phyloP scores from a whole-genome alignment of 2,113 vertebrate genomes.

The Loxodonta africana region DNA sequence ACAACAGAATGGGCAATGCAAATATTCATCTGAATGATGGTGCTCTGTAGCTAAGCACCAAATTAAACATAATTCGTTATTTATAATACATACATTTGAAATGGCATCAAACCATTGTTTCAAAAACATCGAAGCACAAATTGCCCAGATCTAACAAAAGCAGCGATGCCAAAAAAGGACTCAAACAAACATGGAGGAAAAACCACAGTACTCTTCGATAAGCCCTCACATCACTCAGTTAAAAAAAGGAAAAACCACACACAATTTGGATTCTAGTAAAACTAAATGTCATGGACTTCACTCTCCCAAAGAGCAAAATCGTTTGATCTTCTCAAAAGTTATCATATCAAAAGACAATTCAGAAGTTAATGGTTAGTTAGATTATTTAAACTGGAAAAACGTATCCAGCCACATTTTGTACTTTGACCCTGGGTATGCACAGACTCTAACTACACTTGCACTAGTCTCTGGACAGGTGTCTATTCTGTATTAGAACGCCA shows the following conservation, averaged over 20 bases:
- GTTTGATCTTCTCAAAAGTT: slow-evolving; percentile 45
- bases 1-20: slow-evolving; percentile 73
- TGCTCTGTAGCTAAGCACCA: slow-evolving; percentile 72
- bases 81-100: slow-evolving; percentile 80
- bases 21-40: slow-evolving; percentile 47
- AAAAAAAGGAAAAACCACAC: not conserved
- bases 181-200: slow-evolving; percentile 85
- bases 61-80: slow-evolving; percentile 74
- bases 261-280: slow-evolving; percentile 55
- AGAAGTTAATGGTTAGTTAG: slow-evolving; percentile 71
- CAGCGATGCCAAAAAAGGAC: slow-evolving; percentile 72
- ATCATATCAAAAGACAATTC: slow-evolving; percentile 69
- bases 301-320: slow-evolving; percentile 67
- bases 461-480: slow-evolving; percentile 79
- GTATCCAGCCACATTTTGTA: slow-evolving; percentile 69
- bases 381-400: slow-evolving; percentile 82
- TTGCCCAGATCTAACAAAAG: slow-evolving; percentile 84
- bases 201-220: slow-evolving; percentile 45
- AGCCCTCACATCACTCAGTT: slow-evolving; percentile 37
- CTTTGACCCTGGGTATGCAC: slow-evolving; percentile 76
- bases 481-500: not conserved
- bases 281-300: slow-evolving; percentile 44
- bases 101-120: slow-evolving; percentile 81
- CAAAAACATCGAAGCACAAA: slow-evolving; percentile 84
- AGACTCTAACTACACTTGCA: not conserved